These are phyloP conservation scores for Mola mola DNA, from an alignment of 2,113 vertebrate species.

Conservation along the genomic window DNA sequence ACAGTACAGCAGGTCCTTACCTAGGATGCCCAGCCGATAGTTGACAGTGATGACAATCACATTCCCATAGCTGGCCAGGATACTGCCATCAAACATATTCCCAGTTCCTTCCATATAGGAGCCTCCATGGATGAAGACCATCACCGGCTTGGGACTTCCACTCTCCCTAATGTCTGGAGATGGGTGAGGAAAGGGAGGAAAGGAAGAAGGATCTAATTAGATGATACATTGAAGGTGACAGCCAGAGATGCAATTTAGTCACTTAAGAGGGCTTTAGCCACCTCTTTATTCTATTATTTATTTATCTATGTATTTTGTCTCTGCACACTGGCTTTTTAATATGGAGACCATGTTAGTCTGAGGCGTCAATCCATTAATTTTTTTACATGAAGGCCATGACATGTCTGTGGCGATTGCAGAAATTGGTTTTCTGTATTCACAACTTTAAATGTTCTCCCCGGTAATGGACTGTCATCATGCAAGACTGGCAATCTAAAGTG, in stretches of 20 bases:
- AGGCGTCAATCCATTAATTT: constrained; percentile 67
- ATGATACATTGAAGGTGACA: constrained; percentile 71
- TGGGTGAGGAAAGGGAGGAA: constrained; percentile 63
- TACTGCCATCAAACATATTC: constrained; percentile 99
- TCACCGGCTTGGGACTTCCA: constrained; percentile 98
- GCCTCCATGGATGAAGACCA: constrained; percentile 99
- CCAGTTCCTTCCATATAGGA: constrained; percentile 99
- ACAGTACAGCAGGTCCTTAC: constrained; percentile 83
- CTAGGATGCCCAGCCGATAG: constrained; percentile 97
- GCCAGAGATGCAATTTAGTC: constrained; percentile 59
- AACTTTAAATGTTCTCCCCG: constrained; percentile 38
- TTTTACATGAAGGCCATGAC: constrained; percentile 58
- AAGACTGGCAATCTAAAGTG: constrained; percentile 49
- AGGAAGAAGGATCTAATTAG: constrained; percentile 82
- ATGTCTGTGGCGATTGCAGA: constrained; percentile 52
- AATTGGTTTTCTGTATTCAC: constrained; percentile 28
- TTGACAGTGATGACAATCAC: constrained; percentile 99
- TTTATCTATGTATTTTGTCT: constrained; percentile 38
- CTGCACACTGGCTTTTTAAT: constrained; percentile 64
- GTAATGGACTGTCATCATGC: constrained; percentile 57
- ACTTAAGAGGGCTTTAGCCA: constrained; percentile 49
- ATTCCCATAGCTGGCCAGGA: constrained; percentile 99
- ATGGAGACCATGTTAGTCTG: constrained; percentile 54
- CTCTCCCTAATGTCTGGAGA: constrained; percentile 99
- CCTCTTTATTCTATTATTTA: constrained; percentile 26